phyloP scores from a whole-genome alignment of 1,140 invertebrate genomes.

The Brachionus paranguensis region DNA sequence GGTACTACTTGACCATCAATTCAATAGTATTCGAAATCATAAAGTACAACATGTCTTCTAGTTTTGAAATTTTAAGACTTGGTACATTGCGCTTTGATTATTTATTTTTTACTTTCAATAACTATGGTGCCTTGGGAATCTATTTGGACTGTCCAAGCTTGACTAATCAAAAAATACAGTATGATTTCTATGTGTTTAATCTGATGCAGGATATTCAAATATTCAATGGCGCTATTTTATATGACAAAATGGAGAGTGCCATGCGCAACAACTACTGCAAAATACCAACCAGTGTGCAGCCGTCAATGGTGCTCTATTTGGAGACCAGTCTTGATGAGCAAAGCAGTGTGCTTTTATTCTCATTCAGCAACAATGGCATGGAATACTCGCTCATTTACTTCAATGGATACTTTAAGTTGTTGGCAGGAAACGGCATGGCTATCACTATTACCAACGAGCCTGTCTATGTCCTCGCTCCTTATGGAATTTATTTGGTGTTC shows the following conservation, averaged over 20 bases:
- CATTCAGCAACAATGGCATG: neutral
- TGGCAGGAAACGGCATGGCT: neutral
- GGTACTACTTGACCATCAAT: conserved; percentile 21
- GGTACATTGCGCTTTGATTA: neutral
- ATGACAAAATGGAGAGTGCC: neutral
- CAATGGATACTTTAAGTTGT: conserved; percentile 2
- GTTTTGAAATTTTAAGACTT: conserved; percentile 1
- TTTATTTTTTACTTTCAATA: neutral
- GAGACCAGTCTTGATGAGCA: neutral
- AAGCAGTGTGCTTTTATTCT: neutral
- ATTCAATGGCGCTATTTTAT: neutral
- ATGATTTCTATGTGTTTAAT: neutral
- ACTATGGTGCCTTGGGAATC: neutral
- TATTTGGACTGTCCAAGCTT: conserved; percentile 12
- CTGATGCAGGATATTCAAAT: neutral
- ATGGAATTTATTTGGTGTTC: neutral
- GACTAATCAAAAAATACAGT: neutral
- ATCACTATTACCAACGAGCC: neutral
- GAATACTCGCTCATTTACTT: neutral
- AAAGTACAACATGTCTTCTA: neutral
- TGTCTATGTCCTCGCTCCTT: neutral
- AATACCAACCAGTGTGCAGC: neutral
- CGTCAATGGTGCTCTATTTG: neutral
- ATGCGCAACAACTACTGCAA: neutral
- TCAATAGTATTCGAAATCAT: neutral